Conservation (phyloP, 2,113 vertebrate species). For the Hiodon tergisus region DNA sequence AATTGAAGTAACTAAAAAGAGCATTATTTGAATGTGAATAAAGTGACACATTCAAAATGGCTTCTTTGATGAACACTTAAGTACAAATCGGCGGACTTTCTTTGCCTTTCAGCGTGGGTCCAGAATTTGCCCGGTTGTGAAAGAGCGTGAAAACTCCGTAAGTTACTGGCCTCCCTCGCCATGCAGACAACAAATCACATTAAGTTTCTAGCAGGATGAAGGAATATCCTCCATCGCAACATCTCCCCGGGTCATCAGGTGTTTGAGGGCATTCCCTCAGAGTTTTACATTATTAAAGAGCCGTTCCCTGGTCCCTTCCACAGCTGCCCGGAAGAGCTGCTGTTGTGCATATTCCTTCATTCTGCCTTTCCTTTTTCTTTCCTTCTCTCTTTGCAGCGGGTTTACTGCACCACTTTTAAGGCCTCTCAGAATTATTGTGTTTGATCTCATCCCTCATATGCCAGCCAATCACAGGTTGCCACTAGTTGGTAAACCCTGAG, state of each 20-base stretch:
- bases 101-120: slow-evolving; percentile 76
- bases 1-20: neutral
- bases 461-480: neutral
- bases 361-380: neutral
- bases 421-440: slow-evolving; percentile 6
- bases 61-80: slow-evolving; percentile 3
- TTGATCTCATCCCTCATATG: slow-evolving; percentile 1
- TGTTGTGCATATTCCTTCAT: slow-evolving; percentile 12
- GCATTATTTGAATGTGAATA: neutral
- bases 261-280: too few relatives aligned
- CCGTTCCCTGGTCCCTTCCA: too few relatives aligned
- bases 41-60: slow-evolving; percentile 4
- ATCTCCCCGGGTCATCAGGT: too few relatives aligned
- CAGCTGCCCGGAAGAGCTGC: too few relatives aligned
- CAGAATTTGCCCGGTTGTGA: slow-evolving; percentile 85
- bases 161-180: slow-evolving; percentile 49
- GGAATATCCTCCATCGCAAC: too few relatives aligned
- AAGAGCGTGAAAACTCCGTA: slow-evolving; percentile 63
- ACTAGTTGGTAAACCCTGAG: slow-evolving; percentile 8
- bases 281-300: too few relatives aligned
- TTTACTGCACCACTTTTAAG: slow-evolving; percentile 2
- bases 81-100: slow-evolving; percentile 46
- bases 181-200: slow-evolving; percentile 3
- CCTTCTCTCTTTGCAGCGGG: slow-evolving; percentile 1
- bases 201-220: neutral